Evolutionary conservation across 2,888 invertebrate genomes (phyloP), one percentile per base, ranked within the genome.

Genomic region (Melieria omissa): DNA sequence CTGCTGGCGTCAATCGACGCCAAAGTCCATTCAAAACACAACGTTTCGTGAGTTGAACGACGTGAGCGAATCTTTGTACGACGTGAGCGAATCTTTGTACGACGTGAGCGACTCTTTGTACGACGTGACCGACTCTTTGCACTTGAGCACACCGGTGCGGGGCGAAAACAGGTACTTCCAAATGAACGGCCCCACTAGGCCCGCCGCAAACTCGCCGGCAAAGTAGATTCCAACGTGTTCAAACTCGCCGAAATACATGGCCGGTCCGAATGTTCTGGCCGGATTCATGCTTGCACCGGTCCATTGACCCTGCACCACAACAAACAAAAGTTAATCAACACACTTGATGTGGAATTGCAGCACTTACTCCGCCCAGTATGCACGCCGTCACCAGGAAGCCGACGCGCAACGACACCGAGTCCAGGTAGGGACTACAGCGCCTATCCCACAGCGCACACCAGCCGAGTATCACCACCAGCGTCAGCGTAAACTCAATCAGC

Each of bases 371-470:
- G 0, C 75, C 73, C 4, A 80, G 61, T 16, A 73, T 63, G 46
- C 79, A 79, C 5, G 72, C 74, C 0, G 74, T 67, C 7, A 78
- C 75, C 5, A 80, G 46, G 9, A 80, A 69, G 1, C 79, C 80
- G 74, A 80, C 72, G 1, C 79, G 76, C 7, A 79, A 52, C 3
- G 77, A 76, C 10, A 78, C 78, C 42, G 80, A 79, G 62, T 80
- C 80, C 12, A 78, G 58, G 12, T 74, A 78, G 4, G 75, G 73
- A n/a, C 75, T 77, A 49, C 77, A 78, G 3, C 79, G 78, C 12
- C 78, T 75, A 75, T 80, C 79, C 80, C 80, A 80, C 12, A 80
- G 62, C 4, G 80, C 76, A 41, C 80, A 79, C 78, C 79, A 80
- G 46, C 72, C 78, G 42, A 79, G 55, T 2, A 80, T 45, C 6